Base-by-base conservation (phyloP, 2,888 invertebrate species). In the Coenonympha arcania region DNA sequence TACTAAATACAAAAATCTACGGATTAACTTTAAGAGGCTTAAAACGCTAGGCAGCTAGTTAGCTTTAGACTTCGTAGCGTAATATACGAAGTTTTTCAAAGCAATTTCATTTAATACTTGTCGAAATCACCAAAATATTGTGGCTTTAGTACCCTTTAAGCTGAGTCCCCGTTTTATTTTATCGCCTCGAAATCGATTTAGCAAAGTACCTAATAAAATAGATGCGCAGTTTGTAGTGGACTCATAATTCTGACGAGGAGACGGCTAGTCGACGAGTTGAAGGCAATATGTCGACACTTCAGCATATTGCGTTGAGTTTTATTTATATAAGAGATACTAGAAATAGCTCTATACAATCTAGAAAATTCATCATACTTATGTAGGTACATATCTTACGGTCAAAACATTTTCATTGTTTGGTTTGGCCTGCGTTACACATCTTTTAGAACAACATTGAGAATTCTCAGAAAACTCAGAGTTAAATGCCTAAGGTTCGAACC, bases 211-310 rank as follows among this genome's bases (percentile, higher is more conserved):
- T 24, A 39, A 39, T 39, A 39, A 39, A 39, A 39, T 39, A 39
- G 24, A 39, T 15, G 39, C 39, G 39, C 22, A 24, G 39, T 39
- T 24, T 37, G 39, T 43, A 34, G 33, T 48, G 43, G 34, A 34
- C 44, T 41, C 30, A 36, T 52, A 48, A 45, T 49, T 48, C 26
- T n/a, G 24, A 26, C 43, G 41, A 30, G 42, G 40, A 34, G 39
- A 43, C 48, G 51, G 43, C 51, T 43, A 19, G 37, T 9, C 36
- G 41, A 19, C 26, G 34, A 19, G 22, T 47, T 37, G 43, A 43
- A 52, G 18, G 24, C 47, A 31, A 43, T 51, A 43, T 48, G n/a
- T n/a, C 13, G 36, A 24, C 36, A 18, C 24, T 31, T 11, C 37
- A 18, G 37, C 18, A 30, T 42, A 41, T 42, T 47, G 8, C 31